phyloP scores from a whole-genome alignment of 1,140 invertebrate genomes.

The Coboldia fuscipes region DNA sequence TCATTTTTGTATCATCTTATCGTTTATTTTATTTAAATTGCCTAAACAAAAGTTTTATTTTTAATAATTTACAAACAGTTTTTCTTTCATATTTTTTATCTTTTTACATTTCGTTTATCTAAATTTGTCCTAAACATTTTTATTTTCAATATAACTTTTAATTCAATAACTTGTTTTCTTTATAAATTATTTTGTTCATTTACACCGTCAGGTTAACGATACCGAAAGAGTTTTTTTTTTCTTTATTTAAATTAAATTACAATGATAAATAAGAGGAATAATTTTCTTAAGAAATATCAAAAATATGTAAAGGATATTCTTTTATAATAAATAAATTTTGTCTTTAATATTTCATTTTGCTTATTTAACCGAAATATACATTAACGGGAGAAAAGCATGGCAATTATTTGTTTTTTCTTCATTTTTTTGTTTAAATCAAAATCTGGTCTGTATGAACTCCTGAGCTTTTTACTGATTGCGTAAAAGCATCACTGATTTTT shows the following conservation, averaged over 20 bases:
- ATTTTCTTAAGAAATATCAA: not conserved
- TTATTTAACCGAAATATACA: not conserved
- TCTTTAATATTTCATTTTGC: not conserved
- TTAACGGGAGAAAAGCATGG: not conserved
- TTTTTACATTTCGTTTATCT: not conserved
- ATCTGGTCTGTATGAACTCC: not conserved
- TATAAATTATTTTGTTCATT: not conserved
- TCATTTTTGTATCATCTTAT: no score
- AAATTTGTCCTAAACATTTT: not conserved
- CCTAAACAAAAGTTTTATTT: not conserved
- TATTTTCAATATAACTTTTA: not conserved
- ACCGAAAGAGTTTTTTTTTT: conserved; percentile 1
- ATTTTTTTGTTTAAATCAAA: not conserved
- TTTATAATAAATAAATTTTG: not conserved
- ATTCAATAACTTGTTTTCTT: not conserved
- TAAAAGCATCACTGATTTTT: no score
- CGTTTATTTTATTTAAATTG: not conserved
- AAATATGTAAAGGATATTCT: not conserved
- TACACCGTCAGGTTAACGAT: conserved; percentile 1
- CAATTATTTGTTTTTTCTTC: not conserved
- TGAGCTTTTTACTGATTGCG: not conserved
- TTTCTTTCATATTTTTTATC: not conserved
- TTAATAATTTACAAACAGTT: not conserved
- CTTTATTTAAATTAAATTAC: not conserved
- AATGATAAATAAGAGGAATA: not conserved